Percentiles rank a stretch among this genome's conserved stretches.
Evolutionary conservation across 2,888 invertebrate species (phyloP).

Genomic region (Eurytoma adleriae): DNA sequence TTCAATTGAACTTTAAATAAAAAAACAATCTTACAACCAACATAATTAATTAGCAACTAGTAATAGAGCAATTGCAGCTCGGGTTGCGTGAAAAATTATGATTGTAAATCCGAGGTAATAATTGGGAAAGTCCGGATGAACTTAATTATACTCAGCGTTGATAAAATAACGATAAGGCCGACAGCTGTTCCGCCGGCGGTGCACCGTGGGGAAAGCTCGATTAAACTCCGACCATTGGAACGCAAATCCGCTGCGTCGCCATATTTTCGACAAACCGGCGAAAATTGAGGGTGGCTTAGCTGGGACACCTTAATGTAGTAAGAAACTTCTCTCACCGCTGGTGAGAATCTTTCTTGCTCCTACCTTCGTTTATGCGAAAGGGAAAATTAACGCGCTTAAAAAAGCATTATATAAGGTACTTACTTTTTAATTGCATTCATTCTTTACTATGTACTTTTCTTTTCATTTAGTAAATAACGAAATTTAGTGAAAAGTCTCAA

Average conservation of each 20-base stretch:
- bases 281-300: too few relatives aligned
- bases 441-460: too few relatives aligned
- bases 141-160: slow-evolving; percentile 67
- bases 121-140: slow-evolving; percentile 59
- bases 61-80: not conserved
- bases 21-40: too few relatives aligned
- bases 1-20: too few relatives aligned
- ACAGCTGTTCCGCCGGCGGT: slow-evolving; percentile 61
- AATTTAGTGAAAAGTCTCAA: too few relatives aligned
- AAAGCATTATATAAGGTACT: too few relatives aligned
- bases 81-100: slow-evolving; percentile 40
- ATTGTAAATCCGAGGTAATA: slow-evolving; percentile 41
- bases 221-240: slow-evolving; percentile 62
- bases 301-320: not conserved
- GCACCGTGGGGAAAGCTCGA: slow-evolving; percentile 60
- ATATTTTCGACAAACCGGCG: slow-evolving; percentile 26
- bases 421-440: too few relatives aligned
- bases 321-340: slow-evolving; percentile 11
- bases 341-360: not conserved
- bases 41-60: too few relatives aligned
- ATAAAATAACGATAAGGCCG: slow-evolving; percentile 66
- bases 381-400: too few relatives aligned
- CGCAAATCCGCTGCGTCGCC: slow-evolving; percentile 25
- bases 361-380: not conserved
- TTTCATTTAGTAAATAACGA: too few relatives aligned